A percentile compares a stretch with the other conserved stretches of the same genome.
These are phyloP conservation scores for Sclerurus mexicanus DNA, from an alignment of 2,113 vertebrate genomes.

Conservation along the genomic window DNA sequence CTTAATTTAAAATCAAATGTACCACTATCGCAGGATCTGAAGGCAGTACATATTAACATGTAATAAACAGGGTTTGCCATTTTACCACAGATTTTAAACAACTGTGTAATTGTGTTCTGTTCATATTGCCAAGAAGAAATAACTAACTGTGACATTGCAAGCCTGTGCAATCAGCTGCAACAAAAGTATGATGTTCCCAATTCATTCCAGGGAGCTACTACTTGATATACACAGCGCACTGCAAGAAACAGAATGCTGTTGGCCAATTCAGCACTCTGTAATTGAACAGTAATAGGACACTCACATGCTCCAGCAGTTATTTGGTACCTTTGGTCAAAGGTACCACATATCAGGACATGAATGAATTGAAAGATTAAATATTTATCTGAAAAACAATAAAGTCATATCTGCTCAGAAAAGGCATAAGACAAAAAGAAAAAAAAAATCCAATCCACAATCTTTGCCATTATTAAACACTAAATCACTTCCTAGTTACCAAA, in stretches of 20 bases:
- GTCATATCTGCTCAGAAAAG: not conserved
- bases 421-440: not conserved
- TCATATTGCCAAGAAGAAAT: not conserved
- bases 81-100: not conserved
- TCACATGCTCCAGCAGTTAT: not conserved
- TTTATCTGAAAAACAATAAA: not conserved
- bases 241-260: not conserved
- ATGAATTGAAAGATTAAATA: not conserved
- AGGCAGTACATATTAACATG: not conserved
- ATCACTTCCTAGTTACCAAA: not conserved
- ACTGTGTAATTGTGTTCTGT: not conserved
- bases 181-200: not conserved
- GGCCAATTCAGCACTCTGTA: not conserved
- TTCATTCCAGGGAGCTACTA: not conserved
- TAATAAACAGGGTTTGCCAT: not conserved
- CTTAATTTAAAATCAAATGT: not conserved
- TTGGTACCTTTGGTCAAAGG: not conserved
- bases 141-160: not conserved
- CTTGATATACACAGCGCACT: accelerated
- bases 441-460: not conserved
- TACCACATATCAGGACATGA: not conserved
- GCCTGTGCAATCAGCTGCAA: not conserved
- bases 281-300: not conserved
- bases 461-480: not conserved
- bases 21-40: not conserved